Percentiles rank a stretch among this genome's conserved stretches.
Evolutionary conservation across 1,140 invertebrate species (phyloP).

Genomic region (Cherax destructor): DNA sequence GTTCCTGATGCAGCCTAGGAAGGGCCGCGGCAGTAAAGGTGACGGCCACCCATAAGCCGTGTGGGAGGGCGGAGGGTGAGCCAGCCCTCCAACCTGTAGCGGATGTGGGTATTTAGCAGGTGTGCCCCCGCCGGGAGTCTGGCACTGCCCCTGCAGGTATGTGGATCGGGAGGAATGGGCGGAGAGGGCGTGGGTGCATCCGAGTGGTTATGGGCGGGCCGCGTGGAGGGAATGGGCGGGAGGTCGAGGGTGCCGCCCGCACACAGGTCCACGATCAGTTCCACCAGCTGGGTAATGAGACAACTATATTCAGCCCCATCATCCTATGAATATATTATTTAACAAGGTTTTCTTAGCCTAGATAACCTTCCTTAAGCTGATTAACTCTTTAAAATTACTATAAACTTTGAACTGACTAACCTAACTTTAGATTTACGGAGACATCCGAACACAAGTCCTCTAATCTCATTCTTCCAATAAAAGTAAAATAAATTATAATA

Average conservation of each 20-base stretch:
- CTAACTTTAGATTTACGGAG: no score
- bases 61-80: constrained; percentile 23
- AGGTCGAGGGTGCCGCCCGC: constrained; percentile 8
- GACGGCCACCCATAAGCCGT: constrained; percentile 17
- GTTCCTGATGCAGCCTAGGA: constrained; percentile 29
- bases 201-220: neutral
- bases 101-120: constrained; percentile 9
- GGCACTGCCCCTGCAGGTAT: constrained; percentile 17
- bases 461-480: no score
- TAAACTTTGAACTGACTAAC: no score
- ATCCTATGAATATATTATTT: no score
- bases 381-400: no score
- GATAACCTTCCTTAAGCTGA: no score
- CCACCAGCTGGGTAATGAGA: neutral
- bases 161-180: neutral
- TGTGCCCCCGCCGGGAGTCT: constrained; percentile 12
- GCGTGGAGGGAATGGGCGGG: neutral
- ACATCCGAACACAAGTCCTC: no score
- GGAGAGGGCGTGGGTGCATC: neutral
- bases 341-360: no score
- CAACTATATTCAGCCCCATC: no score
- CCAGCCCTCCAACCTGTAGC: constrained; percentile 33
- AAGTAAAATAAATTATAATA: no score
- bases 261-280: constrained; percentile 31
- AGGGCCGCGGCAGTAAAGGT: neutral